These are phyloP conservation scores for Tipula helvola DNA, from an alignment of 2,888 invertebrate genomes.

Conservation along the genomic window DNA sequence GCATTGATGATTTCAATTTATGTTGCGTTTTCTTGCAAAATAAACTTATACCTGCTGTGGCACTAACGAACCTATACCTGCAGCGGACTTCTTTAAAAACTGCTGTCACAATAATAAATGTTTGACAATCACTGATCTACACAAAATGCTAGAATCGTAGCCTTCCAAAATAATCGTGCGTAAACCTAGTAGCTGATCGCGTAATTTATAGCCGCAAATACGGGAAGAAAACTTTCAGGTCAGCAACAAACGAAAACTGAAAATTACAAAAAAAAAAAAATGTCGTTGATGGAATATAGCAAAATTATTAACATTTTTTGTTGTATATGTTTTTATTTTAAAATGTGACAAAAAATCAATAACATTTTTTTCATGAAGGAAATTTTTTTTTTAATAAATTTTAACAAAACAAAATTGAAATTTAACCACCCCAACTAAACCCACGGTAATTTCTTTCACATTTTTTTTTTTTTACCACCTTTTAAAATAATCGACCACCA, in stretches of 20 bases:
- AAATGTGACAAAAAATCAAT: background rate
- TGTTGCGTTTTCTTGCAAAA: too few relatives aligned
- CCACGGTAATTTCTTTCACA: background rate
- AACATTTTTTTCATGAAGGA: background rate
- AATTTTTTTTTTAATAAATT: background rate
- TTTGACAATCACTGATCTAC: too few relatives aligned
- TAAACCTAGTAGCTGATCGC: background rate
- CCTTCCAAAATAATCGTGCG: too few relatives aligned
- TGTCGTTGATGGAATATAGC: background rate
- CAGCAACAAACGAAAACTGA: background rate
- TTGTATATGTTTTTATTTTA: background rate
- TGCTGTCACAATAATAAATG: too few relatives aligned
- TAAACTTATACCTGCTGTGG: too few relatives aligned
- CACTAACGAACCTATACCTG: too few relatives aligned
- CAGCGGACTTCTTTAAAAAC: too few relatives aligned
- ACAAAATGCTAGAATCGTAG: too few relatives aligned
- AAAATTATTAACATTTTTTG: background rate
- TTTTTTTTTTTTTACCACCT: background rate
- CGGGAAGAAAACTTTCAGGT: background rate
- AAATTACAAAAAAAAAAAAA: background rate
- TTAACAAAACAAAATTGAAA: background rate
- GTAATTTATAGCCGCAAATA: background rate
- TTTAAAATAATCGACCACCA: conserved; percentile 4
- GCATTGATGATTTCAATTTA: too few relatives aligned
- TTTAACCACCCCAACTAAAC: background rate